Percentiles rank a stretch among this genome's conserved stretches.
Conservation (phyloP, 2,113 vertebrate species). For the Mesoclemmys tuberculata region DNA sequence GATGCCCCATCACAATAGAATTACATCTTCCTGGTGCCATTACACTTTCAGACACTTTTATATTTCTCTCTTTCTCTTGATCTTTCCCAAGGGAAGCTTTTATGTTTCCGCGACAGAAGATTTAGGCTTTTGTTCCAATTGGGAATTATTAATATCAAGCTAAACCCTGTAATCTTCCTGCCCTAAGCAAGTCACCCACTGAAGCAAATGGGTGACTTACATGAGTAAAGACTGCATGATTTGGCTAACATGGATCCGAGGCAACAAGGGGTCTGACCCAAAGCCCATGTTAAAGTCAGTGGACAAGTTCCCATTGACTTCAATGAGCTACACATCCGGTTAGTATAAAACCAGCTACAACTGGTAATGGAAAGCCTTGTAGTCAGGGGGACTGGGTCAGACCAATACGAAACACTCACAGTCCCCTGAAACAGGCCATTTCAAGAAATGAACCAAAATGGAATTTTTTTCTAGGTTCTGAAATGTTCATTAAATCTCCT, state of each 20-base stretch:
- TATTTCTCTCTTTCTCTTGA: conserved; percentile 22
- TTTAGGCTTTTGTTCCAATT: conserved; percentile 33
- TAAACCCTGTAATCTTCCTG: neutral
- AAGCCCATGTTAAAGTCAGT: neutral
- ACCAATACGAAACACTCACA: neutral
- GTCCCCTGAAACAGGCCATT: accelerated
- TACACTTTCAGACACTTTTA: conserved; percentile 54
- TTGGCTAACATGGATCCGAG: neutral
- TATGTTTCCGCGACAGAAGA: conserved; percentile 20
- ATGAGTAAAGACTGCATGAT: neutral
- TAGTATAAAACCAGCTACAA: neutral
- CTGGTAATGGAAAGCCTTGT: neutral
- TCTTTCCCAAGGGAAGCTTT: neutral
- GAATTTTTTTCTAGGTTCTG: neutral
- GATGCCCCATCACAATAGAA: neutral
- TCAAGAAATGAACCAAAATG: neutral
- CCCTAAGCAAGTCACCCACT: neutral
- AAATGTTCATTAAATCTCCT: neutral
- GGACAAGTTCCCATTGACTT: neutral
- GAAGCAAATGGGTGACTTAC: neutral
- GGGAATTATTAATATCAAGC: neutral
- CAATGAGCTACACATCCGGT: neutral
- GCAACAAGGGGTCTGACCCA: neutral
- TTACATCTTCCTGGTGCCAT: conserved; percentile 48
- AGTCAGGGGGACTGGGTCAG: neutral